Evolutionary conservation across 2,113 vertebrate genomes (phyloP), one percentile per base, ranked within the genome.

Genomic region (Platycercus adscitus): DNA sequence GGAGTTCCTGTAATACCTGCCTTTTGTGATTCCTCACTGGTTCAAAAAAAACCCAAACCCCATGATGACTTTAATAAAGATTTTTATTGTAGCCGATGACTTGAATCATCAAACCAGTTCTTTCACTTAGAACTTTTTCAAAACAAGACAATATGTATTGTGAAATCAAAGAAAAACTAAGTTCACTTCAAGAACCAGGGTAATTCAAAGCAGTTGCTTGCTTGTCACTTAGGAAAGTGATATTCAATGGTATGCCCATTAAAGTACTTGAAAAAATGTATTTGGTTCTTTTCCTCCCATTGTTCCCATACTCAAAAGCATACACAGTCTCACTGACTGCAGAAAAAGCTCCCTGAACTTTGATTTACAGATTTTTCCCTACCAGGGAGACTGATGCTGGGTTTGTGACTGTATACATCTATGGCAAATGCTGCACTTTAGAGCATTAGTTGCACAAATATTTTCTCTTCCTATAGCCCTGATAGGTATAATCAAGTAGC

Each of bases 161-260:
- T 89, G 64, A 91, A 93, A 86, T 91, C 31, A 87, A 85, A 94
- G 28, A 35, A 77, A 88, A 87, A 70, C 16, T 24, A 72, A 93
- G 53, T 82, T 93, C 63, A 80, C 49, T 69, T n/a, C 5, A 79
- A 69, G 70, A 82, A 91, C 35, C 13, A n/a, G 35, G 80, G 56
- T 61, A 69, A 87, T 80, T 85, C 73, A 95, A 84, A 93, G 66
- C 53, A 73, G 17, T 31, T 70, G 28, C 81, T 90, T 86, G 64
- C 81, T 87, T 91, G 81, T 81, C 61, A 80, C 24, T 89, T 82
- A 49, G 29, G 23, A 89, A 77, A 16, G 28, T 2, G 29, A 50
- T 56, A 86, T 79, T 91, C 56, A 75, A 50, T 29, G 25, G 28
- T 37, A 55, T 17, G 23, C 76, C 81, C 58, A 25, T 63, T 76